Evolutionary conservation across 2,888 invertebrate species (phyloP).

Genomic region (Eugnorisma glareosa): DNA sequence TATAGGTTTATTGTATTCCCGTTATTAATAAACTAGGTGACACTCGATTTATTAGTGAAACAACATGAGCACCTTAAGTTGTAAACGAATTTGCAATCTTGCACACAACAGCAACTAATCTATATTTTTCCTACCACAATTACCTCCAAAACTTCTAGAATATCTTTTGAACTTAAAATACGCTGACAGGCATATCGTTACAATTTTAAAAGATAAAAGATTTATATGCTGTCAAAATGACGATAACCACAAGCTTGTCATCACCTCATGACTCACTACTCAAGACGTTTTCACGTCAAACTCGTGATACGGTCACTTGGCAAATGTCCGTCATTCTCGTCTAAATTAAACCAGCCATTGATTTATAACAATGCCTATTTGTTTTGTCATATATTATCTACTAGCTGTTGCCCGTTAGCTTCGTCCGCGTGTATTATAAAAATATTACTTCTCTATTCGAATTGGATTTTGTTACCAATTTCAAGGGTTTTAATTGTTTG

Average conservation of each 20-base stretch:
- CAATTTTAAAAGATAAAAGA: slow-evolving; percentile 32
- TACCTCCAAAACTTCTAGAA: slow-evolving; percentile 9
- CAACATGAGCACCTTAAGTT: neutral
- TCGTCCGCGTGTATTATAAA: no score
- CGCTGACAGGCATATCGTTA: slow-evolving; percentile 31
- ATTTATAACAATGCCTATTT: slow-evolving; percentile 55
- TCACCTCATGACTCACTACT: slow-evolving; percentile 37
- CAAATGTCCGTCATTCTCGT: slow-evolving; percentile 55
- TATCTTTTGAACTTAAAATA: slow-evolving; percentile 35
- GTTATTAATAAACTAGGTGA: neutral
- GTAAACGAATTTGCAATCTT: no score
- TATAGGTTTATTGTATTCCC: neutral
- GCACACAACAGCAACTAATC: neutral
- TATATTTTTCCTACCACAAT: slow-evolving; percentile 8
- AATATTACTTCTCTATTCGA: no score
- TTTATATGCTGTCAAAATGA: slow-evolving; percentile 39
- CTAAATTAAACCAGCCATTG: slow-evolving; percentile 56
- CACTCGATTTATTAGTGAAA: neutral
- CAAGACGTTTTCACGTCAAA: slow-evolving; percentile 39
- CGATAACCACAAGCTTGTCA: slow-evolving; percentile 36
- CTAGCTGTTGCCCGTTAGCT: no score
- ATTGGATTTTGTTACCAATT: no score
- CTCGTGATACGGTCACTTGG: slow-evolving; percentile 48
- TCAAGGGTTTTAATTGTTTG: no score
- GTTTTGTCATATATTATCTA: slow-evolving; percentile 28